Evolutionary conservation across 2,797 vertebrate genomes (phyloP).

Genomic region (Esox lucius): DNA sequence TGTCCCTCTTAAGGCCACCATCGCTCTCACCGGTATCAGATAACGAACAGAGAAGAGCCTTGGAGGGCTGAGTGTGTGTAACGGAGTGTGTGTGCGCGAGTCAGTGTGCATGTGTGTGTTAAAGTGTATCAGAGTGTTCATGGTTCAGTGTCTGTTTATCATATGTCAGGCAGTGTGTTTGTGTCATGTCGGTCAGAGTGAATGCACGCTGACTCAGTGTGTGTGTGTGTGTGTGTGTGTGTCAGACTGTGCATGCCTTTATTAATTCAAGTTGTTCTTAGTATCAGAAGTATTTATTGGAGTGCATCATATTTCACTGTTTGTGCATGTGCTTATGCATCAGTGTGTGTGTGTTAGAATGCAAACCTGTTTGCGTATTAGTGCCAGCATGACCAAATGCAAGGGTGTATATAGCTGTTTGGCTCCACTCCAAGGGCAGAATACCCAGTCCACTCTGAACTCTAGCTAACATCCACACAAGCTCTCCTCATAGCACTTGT

Average conservation of each 20-base stretch:
- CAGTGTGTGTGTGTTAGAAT: conserved; percentile 3
- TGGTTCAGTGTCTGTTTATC: background rate
- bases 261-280: background rate
- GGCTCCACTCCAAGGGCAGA: background rate
- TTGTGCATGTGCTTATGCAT: background rate
- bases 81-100: background rate
- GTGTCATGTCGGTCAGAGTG: background rate
- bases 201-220: no score
- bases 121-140: background rate
- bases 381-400: background rate
- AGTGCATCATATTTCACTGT: background rate
- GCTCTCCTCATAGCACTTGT: conserved; percentile 28
- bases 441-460: conserved; percentile 28
- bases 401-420: conserved; percentile 7
- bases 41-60: conserved; percentile 71
- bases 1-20: conserved; percentile 85
- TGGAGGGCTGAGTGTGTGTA: conserved; percentile 29
- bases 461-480: conserved; percentile 47
- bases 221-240: background rate
- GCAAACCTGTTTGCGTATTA: background rate
- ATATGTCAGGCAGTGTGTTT: background rate
- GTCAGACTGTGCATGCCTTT: background rate
- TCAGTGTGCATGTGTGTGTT: no score
- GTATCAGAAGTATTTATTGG: background rate
- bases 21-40: conserved; percentile 95